phyloP scores from a whole-genome alignment of 1,140 invertebrate genomes.

The Calosoma granatense region DNA sequence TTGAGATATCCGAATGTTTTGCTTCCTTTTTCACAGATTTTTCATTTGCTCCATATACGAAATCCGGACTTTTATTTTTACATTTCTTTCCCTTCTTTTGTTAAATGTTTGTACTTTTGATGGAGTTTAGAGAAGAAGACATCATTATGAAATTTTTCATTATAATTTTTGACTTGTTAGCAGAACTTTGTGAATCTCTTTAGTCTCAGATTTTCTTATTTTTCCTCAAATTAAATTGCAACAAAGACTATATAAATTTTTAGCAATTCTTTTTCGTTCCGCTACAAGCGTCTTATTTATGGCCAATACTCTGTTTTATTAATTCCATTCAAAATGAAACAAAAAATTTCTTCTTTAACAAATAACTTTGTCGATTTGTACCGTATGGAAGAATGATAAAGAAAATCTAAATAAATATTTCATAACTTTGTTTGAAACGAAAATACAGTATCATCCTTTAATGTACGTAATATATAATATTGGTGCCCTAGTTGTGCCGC shows the following conservation, averaged over 20 bases:
- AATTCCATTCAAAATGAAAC: too few relatives aligned
- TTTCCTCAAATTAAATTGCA: background rate
- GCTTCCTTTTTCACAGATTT: background rate
- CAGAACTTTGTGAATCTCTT: background rate
- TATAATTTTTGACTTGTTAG: background rate
- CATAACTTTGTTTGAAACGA: too few relatives aligned
- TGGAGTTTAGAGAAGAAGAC: background rate
- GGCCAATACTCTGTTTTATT: too few relatives aligned
- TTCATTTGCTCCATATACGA: background rate
- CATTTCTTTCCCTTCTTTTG: background rate
- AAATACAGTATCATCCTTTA: too few relatives aligned
- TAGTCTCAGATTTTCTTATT: background rate
- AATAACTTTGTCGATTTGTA: too few relatives aligned
- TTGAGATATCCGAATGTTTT: slow-evolving; percentile 1
- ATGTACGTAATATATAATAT: too few relatives aligned
- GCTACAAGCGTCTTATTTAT: background rate
- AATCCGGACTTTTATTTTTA: background rate
- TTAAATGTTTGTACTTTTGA: background rate
- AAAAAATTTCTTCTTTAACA: too few relatives aligned
- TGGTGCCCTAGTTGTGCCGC: background rate
- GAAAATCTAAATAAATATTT: too few relatives aligned
- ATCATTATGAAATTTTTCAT: background rate
- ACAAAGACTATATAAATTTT: background rate
- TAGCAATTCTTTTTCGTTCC: background rate
- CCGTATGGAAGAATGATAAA: too few relatives aligned